These are phyloP conservation scores for Resseliella maxima DNA, from an alignment of 2,888 invertebrate species.

Conservation along the genomic window DNA sequence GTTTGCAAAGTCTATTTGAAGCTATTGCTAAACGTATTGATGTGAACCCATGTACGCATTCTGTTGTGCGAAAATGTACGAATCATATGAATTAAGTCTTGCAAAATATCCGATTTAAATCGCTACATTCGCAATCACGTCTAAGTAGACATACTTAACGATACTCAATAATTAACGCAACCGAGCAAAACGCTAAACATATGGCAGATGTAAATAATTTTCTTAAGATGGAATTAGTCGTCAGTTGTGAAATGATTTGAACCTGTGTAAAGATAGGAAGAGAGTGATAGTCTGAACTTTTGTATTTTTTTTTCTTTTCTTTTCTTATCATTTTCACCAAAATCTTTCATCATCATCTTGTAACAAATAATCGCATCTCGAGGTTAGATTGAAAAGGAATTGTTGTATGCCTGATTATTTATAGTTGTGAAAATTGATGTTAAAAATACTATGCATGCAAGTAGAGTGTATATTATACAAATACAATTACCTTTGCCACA, in stretches of 20 bases:
- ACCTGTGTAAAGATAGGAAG: neutral
- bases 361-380: too few relatives aligned
- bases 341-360: too few relatives aligned
- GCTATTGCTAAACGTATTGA: neutral
- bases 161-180: slow-evolving; percentile 25
- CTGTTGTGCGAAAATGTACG: neutral
- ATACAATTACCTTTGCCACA: too few relatives aligned
- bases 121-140: neutral
- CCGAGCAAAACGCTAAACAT: slow-evolving; percentile 31
- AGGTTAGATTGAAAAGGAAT: too few relatives aligned
- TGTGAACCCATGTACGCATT: neutral
- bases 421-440: too few relatives aligned
- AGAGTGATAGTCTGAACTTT: neutral
- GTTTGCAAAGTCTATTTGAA: neutral
- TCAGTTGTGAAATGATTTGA: neutral
- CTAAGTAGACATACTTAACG: slow-evolving; percentile 9
- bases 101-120: neutral
- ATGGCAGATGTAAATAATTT: slow-evolving; percentile 46
- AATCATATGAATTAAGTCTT: neutral
- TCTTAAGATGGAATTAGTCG: slow-evolving; percentile 48
- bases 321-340: too few relatives aligned
- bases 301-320: neutral
- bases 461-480: too few relatives aligned
- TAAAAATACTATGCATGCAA: too few relatives aligned
- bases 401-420: too few relatives aligned